Evolutionary conservation across 2,888 invertebrate genomes (phyloP).

Genomic region (Dioctria linearis): DNA sequence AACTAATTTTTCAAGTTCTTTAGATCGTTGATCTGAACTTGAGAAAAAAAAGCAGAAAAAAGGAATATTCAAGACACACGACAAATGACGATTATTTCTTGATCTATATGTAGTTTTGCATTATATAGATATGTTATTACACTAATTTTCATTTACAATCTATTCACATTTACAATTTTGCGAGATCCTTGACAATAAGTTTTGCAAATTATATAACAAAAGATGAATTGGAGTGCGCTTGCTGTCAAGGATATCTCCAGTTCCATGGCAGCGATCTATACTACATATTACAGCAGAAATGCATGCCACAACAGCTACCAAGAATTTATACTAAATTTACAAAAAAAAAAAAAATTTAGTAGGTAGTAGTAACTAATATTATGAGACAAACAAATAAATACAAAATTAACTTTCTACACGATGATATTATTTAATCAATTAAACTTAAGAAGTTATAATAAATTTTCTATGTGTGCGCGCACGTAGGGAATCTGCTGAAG

Average conservation of each 20-base stretch:
- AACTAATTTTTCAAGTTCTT: too few relatives aligned
- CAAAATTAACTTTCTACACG: slow-evolving; percentile 42
- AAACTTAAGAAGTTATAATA: slow-evolving; percentile 42
- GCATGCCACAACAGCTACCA: slow-evolving; percentile 24
- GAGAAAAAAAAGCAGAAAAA: slow-evolving; percentile 1
- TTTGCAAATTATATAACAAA: slow-evolving; percentile 10
- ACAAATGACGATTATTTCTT: slow-evolving; percentile 36
- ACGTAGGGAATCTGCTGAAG: background rate
- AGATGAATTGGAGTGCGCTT: background rate
- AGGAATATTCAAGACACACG: slow-evolving; percentile 34
- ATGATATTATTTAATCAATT: slow-evolving; percentile 44
- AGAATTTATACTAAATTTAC: slow-evolving; percentile 27
- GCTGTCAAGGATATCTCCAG: slow-evolving; percentile 32
- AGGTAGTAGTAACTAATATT: slow-evolving; percentile 15
- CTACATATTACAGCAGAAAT: slow-evolving; percentile 15
- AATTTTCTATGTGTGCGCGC: background rate
- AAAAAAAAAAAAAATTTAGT: slow-evolving; percentile 4
- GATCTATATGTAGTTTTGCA: background rate
- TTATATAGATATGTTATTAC: slow-evolving; percentile 31
- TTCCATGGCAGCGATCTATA: slow-evolving; percentile 39
- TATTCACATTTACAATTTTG: slow-evolving; percentile 50
- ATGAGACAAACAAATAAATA: slow-evolving; percentile 50
- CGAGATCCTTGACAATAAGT: slow-evolving; percentile 43
- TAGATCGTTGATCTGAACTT: too few relatives aligned
- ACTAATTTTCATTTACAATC: slow-evolving; percentile 37